Base-by-base conservation (phyloP, 2,113 vertebrate genomes). In the Oreochromis niloticus region DNA sequence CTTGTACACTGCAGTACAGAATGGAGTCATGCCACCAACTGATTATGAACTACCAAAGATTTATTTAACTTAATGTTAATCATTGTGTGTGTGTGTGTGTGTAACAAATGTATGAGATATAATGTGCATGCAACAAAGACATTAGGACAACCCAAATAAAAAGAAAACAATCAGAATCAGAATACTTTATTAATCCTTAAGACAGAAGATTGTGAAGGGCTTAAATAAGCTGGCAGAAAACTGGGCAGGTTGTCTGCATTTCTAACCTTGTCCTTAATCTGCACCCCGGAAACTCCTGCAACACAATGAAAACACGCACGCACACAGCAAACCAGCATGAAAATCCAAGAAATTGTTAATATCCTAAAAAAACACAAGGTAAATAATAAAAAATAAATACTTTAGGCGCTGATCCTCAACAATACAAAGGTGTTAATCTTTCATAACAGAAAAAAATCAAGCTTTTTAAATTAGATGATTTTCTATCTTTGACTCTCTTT, bases 101-200 rank as follows among this genome's bases (percentile, higher is more conserved):
- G 34, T 66, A 66, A 39, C 10, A 39, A 66, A 66, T 39, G 61
- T 66, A 36, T 22, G 39, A 22, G 19, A 66, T 66, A 66, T 66
- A 66, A 39, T 66, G 19, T 39, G 34, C 19, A 13, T 39, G 61
- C 61, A 39, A 66, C 61, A 66, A 66, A 66, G 17, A 66, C 39
- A 66, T 66, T 0, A 66, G 39, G 34, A 66, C 17, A 66, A 0
- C 6, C 0, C 17, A 66, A 36, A 66, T 66, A n/a, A 66, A 66
- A 66, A 66, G 32, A 36, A 66, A 36, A 7, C 17, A 7, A 17
- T 5, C 32, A 36, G 17, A 66, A 66, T 66, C 61, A 66, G 32
- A 34, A 34, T 27, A 27, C 27, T 27, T 27, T 27, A 27, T 27
- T 27, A 27, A 27, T 27, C 27, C 27, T 27, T 27, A 27, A 4